Percentiles rank a stretch among this genome's conserved stretches.
These are phyloP conservation scores for Ataeniobius toweri DNA, from an alignment of 2,797 vertebrate genomes.

Conservation along the genomic window DNA sequence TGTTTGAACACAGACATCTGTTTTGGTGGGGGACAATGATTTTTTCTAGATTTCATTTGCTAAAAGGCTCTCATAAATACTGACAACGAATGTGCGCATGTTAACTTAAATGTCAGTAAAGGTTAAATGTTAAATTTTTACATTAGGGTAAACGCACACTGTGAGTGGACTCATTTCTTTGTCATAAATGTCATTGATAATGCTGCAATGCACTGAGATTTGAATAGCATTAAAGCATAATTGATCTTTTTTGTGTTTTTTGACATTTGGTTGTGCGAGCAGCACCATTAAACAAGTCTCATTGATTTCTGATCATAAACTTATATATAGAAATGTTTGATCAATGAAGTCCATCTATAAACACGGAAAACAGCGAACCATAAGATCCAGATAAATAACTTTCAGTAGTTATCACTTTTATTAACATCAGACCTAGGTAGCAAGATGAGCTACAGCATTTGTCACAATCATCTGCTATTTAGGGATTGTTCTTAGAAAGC, in stretches of 20 bases:
- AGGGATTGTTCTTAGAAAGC: neutral
- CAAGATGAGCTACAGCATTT: neutral
- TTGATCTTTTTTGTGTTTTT: constrained; percentile 1
- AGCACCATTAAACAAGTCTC: neutral
- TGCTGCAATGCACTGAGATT: neutral
- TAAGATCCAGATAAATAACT: neutral
- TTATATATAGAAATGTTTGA: neutral
- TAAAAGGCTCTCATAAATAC: neutral
- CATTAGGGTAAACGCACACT: neutral
- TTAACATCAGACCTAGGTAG: neutral
- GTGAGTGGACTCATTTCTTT: neutral
- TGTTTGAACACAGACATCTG: neutral
- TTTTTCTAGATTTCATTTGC: neutral
- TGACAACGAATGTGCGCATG: neutral
- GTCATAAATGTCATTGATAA: neutral
- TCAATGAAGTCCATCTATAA: neutral
- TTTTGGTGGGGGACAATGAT: neutral
- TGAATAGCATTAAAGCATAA: constrained; percentile 12
- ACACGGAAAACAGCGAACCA: neutral
- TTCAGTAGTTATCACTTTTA: neutral
- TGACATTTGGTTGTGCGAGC: constrained; percentile 3
- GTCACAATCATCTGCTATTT: neutral
- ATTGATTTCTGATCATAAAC: neutral
- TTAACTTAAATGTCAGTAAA: constrained; percentile 6
- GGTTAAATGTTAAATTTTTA: constrained; percentile 8